Base-by-base conservation (phyloP, 2,113 vertebrate genomes). In the Vulpes lagopus region DNA sequence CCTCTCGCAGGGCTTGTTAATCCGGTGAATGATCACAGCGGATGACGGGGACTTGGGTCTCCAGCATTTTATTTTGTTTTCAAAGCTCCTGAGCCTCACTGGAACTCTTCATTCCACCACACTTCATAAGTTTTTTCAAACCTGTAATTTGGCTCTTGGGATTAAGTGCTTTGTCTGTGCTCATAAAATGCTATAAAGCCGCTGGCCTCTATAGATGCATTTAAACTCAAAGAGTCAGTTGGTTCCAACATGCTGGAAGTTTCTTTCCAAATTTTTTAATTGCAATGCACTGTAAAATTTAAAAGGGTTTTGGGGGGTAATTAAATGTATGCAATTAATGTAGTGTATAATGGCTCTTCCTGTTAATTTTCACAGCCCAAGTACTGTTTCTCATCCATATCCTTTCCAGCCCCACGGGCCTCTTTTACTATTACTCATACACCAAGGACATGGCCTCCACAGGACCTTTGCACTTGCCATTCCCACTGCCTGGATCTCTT, bases 121-220 rank as follows among this genome's bases (percentile, higher is more conserved):
- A 73, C 82, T 78, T 96, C 0, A 2, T 96, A 90, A 60, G 74
- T 69, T 98, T 98, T 97, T 84, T 17, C 16, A 97, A 69, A 64
- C 97, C 96, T 98, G 8, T 97, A 94, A 97, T 1, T 91, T 98
- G 92, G 79, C 94, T 98, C 74, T 51, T 95, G 96, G 94, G 95
- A 98, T 98, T 98, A 97, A 98, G 89, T 10, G 9, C 88, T 97
- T 98, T 98, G 95, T 98, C 96, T 98, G 22, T 95, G 55, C 91
- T 98, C 97, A 97, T 98, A 97, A 98, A 98, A 93, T 84, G 11
- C 49, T 96, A 15, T 81, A 97, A 96, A 97, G 80, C 96, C 93
- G 65, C 88, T 96, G 76, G 94, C 95, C 89, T 97, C 81, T 27
- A 25, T 43, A 82, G 74, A 93, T 98, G 35, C 64, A 35, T 96